Evolutionary conservation across 2,113 vertebrate species (phyloP).

Genomic region (Microtus montanus): DNA sequence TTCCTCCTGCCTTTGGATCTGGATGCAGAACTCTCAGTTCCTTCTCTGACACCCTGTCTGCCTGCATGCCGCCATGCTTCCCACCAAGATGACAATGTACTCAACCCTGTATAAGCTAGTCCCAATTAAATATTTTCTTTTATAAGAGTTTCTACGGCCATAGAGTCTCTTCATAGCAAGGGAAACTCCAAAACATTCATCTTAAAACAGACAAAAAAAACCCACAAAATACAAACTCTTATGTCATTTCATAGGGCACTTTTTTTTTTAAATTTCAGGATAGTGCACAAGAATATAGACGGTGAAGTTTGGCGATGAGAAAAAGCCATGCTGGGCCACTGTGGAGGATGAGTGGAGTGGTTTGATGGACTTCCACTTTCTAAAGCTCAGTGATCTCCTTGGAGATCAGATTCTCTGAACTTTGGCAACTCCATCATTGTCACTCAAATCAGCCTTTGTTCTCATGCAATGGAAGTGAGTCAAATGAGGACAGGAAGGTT

Average conservation of each 20-base stretch:
- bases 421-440: background rate
- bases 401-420: background rate
- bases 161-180: background rate
- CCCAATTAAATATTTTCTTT: background rate
- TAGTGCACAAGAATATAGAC: background rate
- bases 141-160: background rate
- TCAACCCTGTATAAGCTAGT: background rate
- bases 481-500: background rate
- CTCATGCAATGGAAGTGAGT: background rate
- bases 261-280: background rate
- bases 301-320: background rate
- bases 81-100: background rate
- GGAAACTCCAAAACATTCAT: background rate
- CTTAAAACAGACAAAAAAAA: background rate
- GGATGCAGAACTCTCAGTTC: background rate
- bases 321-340: background rate
- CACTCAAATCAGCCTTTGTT: background rate
- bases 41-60: background rate
- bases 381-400: background rate
- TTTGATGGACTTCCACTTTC: background rate
- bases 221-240: background rate
- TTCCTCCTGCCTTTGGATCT: background rate
- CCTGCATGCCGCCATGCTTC: background rate
- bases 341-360: fast-evolving
- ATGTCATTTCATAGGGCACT: background rate